A percentile compares a stretch with the other conserved stretches of the same genome.
These are phyloP conservation scores for Trogon melanurus DNA, from an alignment of 2,113 vertebrate genomes.

Conservation along the genomic window DNA sequence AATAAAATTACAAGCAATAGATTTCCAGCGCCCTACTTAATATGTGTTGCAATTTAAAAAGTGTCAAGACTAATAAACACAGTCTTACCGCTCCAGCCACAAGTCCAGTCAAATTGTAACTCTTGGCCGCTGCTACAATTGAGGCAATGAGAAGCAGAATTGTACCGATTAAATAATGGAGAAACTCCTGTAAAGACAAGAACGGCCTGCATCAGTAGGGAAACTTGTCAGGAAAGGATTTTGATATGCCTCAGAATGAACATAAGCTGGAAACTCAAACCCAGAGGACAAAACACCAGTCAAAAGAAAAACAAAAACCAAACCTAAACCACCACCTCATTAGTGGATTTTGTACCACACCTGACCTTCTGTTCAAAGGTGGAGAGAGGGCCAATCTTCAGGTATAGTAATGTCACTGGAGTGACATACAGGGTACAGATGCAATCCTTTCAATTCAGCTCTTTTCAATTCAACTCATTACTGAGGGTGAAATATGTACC, in stretches of 20 bases:
- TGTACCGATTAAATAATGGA: constrained; percentile 89
- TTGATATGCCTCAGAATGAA: background rate
- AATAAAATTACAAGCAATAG: background rate
- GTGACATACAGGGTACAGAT: background rate
- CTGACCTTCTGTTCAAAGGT: background rate
- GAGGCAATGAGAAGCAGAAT: constrained; percentile 89
- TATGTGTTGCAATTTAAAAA: background rate
- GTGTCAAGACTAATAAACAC: background rate
- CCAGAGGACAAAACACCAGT: background rate
- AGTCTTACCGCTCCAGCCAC: constrained; percentile 85
- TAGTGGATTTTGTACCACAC: background rate
- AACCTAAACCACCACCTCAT: fast-evolving
- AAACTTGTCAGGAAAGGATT: background rate
- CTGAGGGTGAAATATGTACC: background rate
- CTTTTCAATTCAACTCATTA: background rate
- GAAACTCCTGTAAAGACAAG: constrained; percentile 85
- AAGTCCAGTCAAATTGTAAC: constrained; percentile 71
- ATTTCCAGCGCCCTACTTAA: background rate
- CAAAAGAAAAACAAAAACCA: background rate
- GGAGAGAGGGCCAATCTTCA: background rate
- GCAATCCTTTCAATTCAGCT: background rate
- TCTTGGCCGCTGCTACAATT: constrained; percentile 82
- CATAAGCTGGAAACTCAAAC: background rate
- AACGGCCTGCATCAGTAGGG: constrained; percentile 3
- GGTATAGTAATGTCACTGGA: background rate